Base-by-base conservation (phyloP, 1,140 invertebrate genomes). In the Drosophila pachea region DNA sequence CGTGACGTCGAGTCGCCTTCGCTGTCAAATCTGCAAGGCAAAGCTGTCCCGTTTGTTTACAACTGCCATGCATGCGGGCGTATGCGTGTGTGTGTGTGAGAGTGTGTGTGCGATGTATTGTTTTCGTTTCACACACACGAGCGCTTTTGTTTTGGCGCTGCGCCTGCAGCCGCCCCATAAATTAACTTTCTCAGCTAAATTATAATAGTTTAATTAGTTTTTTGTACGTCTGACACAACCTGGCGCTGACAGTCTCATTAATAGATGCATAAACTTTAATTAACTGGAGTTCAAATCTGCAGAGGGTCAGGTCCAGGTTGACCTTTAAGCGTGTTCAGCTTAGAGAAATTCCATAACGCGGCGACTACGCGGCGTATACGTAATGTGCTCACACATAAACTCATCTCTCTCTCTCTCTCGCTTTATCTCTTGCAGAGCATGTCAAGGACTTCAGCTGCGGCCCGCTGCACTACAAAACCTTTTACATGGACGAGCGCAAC, bases 361-460 rank as follows among this genome's bases (percentile, higher is more conserved):
- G 11, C 38, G 38, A 29, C 14, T 6, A 36, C 49, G 9, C 7
- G 60, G 56, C 58, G 71, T 74, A 74, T 68, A 64, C 63, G 54
- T 33, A 55, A 68, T 62, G 14, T 55, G 29, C 29, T 35, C 7
- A 50, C 11, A 33, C 6, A 14, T 22, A 29, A 11, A 22, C 38
- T 42, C 11, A 33, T 22, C 7, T 48, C 4, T 12, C 38, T 16
- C 29, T 58, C 29, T 60, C 40, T 50, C 33, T 75, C n/a, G n/a
- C 89, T 75, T 89, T 89, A 90, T 90, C 16, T 33, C 12, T 94
- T 94, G 55, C 93, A 96, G 95, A 95, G 91, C 95, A 95, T 91
- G 94, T 96, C 56, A 92, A 93, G 73, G 94, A 95, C 89, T 96
- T 96, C 90, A 93, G 92, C 73, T 96, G 95, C 78, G 95, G 95